Evolutionary conservation across 1,140 invertebrate genomes (phyloP).

Genomic region (Dryas iulia): DNA sequence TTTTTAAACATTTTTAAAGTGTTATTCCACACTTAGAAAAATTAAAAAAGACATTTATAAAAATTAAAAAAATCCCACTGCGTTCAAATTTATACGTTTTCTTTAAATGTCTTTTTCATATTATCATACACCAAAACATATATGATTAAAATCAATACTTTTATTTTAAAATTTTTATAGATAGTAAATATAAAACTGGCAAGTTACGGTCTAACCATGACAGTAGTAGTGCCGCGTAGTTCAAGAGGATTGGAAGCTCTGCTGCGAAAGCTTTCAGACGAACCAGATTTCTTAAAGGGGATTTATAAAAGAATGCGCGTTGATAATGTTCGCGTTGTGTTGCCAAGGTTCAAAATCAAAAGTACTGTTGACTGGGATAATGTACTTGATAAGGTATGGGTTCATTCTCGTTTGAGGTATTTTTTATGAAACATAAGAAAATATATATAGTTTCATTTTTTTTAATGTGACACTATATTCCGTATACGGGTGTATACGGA

Average conservation of each 20-base stretch:
- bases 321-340: conserved; percentile 25
- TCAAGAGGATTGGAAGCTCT: conserved; percentile 13
- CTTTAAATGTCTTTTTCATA: too few relatives aligned
- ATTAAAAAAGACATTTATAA: too few relatives aligned
- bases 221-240: conserved; percentile 36
- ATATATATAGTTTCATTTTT: too few relatives aligned
- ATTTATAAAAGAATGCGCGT: conserved; percentile 31
- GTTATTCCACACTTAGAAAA: too few relatives aligned
- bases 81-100: too few relatives aligned
- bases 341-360: conserved; percentile 55
- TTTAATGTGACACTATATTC: too few relatives aligned
- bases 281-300: conserved; percentile 28
- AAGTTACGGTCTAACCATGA: conserved; percentile 32
- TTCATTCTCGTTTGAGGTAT: background rate
- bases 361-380: conserved; percentile 6
- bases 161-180: background rate
- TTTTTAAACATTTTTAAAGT: too few relatives aligned
- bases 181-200: conserved; percentile 38
- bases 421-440: too few relatives aligned
- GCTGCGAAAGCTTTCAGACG: background rate
- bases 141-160: too few relatives aligned
- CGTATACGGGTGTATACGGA: too few relatives aligned
- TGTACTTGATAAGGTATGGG: conserved; percentile 11
- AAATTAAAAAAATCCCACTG: too few relatives aligned
- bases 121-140: too few relatives aligned